Percentiles rank a stretch among this genome's conserved stretches.
Conservation (phyloP, 1,140 invertebrate genomes). For the Drosophila funebris region DNA sequence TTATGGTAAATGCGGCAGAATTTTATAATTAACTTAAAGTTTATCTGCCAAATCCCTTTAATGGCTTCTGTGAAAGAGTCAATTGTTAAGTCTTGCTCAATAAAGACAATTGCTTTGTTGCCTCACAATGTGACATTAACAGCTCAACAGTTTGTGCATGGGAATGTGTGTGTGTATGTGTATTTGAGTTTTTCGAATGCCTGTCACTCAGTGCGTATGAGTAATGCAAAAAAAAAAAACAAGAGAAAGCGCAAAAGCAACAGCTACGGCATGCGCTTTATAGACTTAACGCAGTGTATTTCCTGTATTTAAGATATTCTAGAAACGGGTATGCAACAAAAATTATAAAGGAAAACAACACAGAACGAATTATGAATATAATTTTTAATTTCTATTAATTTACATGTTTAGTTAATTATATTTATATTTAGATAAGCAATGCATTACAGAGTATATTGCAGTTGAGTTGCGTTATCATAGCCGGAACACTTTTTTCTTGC, state of each 20-base stretch:
- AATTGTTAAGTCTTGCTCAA: background rate
- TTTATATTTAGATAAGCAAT: background rate
- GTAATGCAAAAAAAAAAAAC: constrained; percentile 44
- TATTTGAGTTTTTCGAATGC: constrained; percentile 28
- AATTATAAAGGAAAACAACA: too few relatives aligned
- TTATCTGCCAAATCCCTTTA: background rate
- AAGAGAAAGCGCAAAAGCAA: constrained; percentile 23
- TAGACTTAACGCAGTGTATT: constrained; percentile 12
- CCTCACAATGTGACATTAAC: constrained; percentile 27
- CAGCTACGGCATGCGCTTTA: background rate
- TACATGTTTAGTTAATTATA: background rate
- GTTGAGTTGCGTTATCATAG: background rate
- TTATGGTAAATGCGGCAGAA: too few relatives aligned
- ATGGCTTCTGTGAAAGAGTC: background rate
- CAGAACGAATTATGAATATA: too few relatives aligned
- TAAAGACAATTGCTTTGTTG: constrained; percentile 24
- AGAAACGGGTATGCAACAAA: background rate
- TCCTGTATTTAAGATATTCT: background rate
- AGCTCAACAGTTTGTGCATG: constrained; percentile 22
- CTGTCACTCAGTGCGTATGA: constrained; percentile 56
- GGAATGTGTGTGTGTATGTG: background rate
- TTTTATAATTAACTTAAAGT: background rate
- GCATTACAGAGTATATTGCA: background rate
- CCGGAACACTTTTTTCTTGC: background rate
- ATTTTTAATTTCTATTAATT: background rate